A percentile compares a stretch with the other conserved stretches of the same genome.
Evolutionary conservation across 2,113 vertebrate genomes (phyloP).

Genomic region (Trichomycterus rosablanca): DNA sequence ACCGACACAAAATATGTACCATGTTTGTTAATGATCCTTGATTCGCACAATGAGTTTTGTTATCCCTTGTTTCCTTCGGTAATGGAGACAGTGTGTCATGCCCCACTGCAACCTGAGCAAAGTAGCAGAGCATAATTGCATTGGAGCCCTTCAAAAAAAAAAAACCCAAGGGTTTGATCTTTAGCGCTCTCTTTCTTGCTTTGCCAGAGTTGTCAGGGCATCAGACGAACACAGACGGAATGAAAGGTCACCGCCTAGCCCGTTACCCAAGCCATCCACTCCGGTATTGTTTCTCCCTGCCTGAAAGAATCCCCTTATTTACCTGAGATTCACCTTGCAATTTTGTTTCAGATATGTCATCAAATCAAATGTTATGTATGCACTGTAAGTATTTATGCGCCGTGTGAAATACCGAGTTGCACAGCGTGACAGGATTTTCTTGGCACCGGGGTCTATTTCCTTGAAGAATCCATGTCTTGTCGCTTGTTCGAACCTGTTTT

Average conservation of each 20-base stretch:
- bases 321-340: constrained; percentile 49
- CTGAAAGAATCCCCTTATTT: constrained; percentile 46
- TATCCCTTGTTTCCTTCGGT: background rate
- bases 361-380: constrained; percentile 29
- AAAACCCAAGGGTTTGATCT: constrained; percentile 56
- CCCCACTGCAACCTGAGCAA: constrained; percentile 46
- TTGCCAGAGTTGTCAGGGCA: constrained; percentile 56
- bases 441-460: constrained; percentile 45
- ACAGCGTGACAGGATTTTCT: constrained; percentile 37
- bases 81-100: constrained; percentile 8
- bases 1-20: background rate
- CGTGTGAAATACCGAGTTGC: too few species aligned
- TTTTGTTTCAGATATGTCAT: constrained; percentile 50
- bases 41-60: constrained; percentile 10
- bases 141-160: constrained; percentile 43
- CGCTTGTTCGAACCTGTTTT: constrained; percentile 65
- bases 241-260: constrained; percentile 49
- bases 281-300: constrained; percentile 50
- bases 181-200: constrained; percentile 46
- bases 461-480: constrained; percentile 50
- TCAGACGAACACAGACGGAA: constrained; percentile 46
- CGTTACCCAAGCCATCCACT: constrained; percentile 45
- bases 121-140: constrained; percentile 46
- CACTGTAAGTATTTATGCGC: constrained; percentile 12
- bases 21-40: background rate